A percentile compares a stretch with the other conserved stretches of the same genome.
These are phyloP conservation scores for Brachionus sp. DNA, from an alignment of 1,140 invertebrate genomes.

Conservation along the genomic window DNA sequence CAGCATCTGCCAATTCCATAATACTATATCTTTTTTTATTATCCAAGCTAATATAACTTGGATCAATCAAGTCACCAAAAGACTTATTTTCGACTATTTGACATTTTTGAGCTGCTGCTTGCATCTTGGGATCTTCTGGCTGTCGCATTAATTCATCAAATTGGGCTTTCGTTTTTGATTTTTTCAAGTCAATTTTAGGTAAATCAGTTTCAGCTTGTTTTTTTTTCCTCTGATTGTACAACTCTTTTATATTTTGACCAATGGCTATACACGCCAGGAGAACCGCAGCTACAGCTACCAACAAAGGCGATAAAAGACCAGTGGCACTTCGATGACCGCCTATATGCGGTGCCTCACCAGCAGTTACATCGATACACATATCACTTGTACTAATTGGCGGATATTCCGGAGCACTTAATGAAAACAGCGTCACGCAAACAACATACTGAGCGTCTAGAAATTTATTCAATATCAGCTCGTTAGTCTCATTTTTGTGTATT, in stretches of 20 bases:
- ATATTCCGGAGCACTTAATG: background rate
- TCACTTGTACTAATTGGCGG: slow-evolving; percentile 31
- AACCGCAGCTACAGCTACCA: slow-evolving; percentile 22
- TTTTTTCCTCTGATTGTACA: slow-evolving; percentile 5
- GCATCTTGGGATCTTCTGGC: slow-evolving; percentile 20
- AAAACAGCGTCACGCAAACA: slow-evolving; percentile 27
- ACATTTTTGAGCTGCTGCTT: slow-evolving; percentile 19
- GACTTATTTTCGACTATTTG: slow-evolving; percentile 41
- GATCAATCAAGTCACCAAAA: slow-evolving; percentile 1
- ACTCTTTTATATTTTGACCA: slow-evolving; percentile 6
- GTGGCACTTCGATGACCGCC: slow-evolving; percentile 22
- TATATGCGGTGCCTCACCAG: background rate
- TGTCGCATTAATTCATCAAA: slow-evolving; percentile 4
- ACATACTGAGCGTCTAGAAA: slow-evolving; percentile 38
- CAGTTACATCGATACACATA: slow-evolving; percentile 38
- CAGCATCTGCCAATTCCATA: background rate
- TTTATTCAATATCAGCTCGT: slow-evolving; percentile 11
- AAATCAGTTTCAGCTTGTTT: background rate
- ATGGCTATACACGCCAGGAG: background rate
- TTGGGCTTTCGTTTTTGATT: slow-evolving; percentile 11
- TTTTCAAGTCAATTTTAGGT: background rate
- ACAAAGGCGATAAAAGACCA: slow-evolving; percentile 19
- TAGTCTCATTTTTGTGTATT: slow-evolving; percentile 4
- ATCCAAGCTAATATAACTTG: background rate
- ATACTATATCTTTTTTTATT: background rate